Conservation (phyloP, 2,113 vertebrate genomes). For the Tursiops truncatus region DNA sequence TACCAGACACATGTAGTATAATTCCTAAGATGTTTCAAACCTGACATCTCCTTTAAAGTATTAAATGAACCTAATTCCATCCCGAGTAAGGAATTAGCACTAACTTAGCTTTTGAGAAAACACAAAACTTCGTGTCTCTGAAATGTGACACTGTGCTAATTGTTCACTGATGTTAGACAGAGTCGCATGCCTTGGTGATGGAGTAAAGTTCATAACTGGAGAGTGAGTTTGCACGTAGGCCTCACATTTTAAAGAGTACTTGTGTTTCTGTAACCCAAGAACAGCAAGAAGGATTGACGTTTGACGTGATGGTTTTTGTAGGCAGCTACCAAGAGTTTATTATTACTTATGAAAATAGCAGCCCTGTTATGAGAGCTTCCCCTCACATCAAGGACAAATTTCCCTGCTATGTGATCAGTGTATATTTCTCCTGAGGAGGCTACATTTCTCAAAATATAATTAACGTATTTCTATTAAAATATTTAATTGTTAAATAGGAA, state of each 20-base stretch:
- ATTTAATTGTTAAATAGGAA: neutral
- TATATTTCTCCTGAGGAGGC: neutral
- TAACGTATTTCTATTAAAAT: neutral
- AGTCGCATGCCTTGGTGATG: neutral
- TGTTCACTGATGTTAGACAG: neutral
- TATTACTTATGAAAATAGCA: slow-evolving; percentile 43
- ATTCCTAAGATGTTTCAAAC: neutral
- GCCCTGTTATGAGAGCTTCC: neutral
- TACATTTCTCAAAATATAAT: neutral
- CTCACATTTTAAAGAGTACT: neutral
- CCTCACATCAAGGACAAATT: neutral
- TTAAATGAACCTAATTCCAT: neutral
- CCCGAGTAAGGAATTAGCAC: neutral
- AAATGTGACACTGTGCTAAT: neutral
- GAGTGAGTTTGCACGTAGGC: neutral
- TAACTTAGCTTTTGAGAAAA: neutral
- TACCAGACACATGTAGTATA: neutral
- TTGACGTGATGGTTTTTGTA: neutral
- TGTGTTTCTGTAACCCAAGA: neutral
- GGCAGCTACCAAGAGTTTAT: neutral
- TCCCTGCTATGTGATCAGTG: neutral
- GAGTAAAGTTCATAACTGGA: neutral
- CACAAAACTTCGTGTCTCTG: neutral
- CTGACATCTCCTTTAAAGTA: neutral
- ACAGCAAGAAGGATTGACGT: neutral